Base-by-base conservation (phyloP, 2,797 vertebrate genomes). In the Pipistrellus pipistrellus region DNA sequence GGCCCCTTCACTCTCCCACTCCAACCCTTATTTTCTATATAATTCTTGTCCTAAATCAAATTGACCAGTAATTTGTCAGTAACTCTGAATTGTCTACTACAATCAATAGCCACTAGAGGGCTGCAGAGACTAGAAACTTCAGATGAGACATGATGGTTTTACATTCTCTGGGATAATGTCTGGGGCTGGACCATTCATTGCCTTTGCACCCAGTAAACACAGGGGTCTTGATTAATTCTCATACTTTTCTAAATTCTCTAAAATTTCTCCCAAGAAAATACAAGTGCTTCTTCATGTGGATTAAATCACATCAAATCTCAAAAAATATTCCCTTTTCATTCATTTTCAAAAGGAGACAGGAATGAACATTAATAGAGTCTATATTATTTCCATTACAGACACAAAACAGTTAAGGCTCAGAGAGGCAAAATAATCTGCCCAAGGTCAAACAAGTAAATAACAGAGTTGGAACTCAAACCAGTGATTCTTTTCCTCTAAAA, bases 81-180 rank as follows among this genome's bases (percentile, higher is more conserved):
- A 66, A 78, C 32, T 66, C 13, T 30, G 57, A 91, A 84, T 35
- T 30, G 0, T 88, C 41, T 20, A n/a, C 71, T 93, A 83, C 66
- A 90, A 55, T 30, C 55, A 73, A 3, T 86, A 76, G 51, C 97
- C 97, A 95, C 95, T 88, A 97, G 97, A 46, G 96, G 97, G 97
- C 97, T 92, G 93, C 93, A 97, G 94, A 97, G 97, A 96, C 96
- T 86, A 88, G 68, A 94, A 96, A 96, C 95, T 92, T 80, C 72
- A 23, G 51, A 38, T 8, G 12, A 55, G 32, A 12, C 2, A 0
- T 69, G 30, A 15, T 62, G 20, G 20, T 88, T 92, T 83, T 53
- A 41, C 41, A 59, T 27, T 30, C 30, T 64, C 32, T 51, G 25
- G 35, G 15, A 27, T 23, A 83, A 30, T 21, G 8, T 30, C 23